phyloP scores from a whole-genome alignment of 2,888 invertebrate species.

The Altica lythri region DNA sequence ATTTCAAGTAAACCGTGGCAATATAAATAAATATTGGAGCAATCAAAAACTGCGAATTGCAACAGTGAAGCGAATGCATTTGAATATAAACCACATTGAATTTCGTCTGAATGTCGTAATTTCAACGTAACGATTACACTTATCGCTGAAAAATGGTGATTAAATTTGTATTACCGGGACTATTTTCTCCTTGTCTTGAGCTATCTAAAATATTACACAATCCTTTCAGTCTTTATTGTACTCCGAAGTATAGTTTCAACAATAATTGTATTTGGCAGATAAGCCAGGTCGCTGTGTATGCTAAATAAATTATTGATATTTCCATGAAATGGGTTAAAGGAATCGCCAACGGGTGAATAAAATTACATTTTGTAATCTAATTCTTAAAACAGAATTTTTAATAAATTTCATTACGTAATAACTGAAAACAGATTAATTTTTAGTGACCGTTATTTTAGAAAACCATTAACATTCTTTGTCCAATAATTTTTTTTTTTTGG shows the following conservation, averaged over 20 bases:
- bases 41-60: constrained; percentile 23
- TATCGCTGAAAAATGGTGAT: constrained; percentile 45
- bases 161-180: constrained; percentile 45
- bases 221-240: constrained; percentile 50
- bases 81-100: constrained; percentile 30
- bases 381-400: no score
- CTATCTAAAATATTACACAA: constrained; percentile 46
- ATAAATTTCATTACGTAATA: no score
- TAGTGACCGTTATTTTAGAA: no score
- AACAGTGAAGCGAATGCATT: constrained; percentile 13
- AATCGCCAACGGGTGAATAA: background rate
- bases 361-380: no score
- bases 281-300: constrained; percentile 20
- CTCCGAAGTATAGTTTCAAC: constrained; percentile 50
- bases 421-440: no score
- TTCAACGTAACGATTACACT: constrained; percentile 38
- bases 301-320: constrained; percentile 21
- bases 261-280: constrained; percentile 34
- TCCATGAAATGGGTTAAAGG: constrained; percentile 8
- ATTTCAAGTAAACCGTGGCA: constrained; percentile 2
- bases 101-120: constrained; percentile 27
- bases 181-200: constrained; percentile 33
- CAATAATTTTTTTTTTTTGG: no score
- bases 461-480: no score
- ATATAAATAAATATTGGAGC: constrained; percentile 22